Evolutionary conservation across 2,113 vertebrate genomes (phyloP), one percentile per base, ranked within the genome.

Genomic region (Chitala chitala): DNA sequence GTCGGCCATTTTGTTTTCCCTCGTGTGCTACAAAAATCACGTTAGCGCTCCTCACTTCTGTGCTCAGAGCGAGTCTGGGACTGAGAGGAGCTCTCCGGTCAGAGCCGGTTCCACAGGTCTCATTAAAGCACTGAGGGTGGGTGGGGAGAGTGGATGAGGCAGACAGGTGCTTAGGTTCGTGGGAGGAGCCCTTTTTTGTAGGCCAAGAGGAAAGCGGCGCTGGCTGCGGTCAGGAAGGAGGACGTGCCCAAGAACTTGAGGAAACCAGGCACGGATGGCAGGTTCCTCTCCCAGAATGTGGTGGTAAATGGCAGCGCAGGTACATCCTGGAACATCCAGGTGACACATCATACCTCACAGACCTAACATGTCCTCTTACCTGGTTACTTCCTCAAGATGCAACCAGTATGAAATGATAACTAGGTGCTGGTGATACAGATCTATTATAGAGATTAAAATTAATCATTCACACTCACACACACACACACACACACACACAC

Each of bases 281-380:
- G 68, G 71, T 98, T 91, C 79, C 94, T 93, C 86, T 99, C 94
- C 93, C 92, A 92, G 84, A 98, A 98, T 58, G 90, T 93, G 50
- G 87, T 91, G 69, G 83, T 84, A 71, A 96, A 94, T 2, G 94
- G 94, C 48, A 77, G 73, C 0, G 87, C 86, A 20, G 92, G 94
- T n/a, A 99, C 89, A 58, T 99, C 96, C 96, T 99, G 86, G 12
- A 77, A 69, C 42, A 29, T 40, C 40, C 4, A 29, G 5, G 9
- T 22, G 9, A 44, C 46, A 13, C 24, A 12, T 13, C 31, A 69
- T 56, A 26, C 20, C 36, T 12, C 51, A 54, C 36, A 33, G 12
- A 51, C 7, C 20, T 2, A 51, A 8, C 12, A 51, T 15, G 12
- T 3, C 48, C 48, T 56, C 24, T 56, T 7, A 56, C n/a, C 54